Evolutionary conservation across 2,113 vertebrate species (phyloP).

Genomic region (Pongo abelii): DNA sequence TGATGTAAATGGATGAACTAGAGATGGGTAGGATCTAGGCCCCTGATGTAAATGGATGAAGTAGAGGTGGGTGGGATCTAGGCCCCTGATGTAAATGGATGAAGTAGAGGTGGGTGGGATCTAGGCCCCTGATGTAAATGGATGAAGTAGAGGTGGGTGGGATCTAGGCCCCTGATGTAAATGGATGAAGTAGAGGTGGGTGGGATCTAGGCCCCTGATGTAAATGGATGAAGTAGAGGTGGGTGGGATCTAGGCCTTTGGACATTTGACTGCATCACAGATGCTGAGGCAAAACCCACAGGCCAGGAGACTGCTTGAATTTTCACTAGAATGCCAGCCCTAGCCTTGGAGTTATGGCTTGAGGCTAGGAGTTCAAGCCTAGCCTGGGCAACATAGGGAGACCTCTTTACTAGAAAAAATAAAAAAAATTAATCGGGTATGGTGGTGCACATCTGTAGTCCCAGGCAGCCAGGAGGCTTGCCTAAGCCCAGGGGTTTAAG

Average conservation of each 20-base stretch:
- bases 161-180: neutral
- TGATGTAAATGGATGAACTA: neutral
- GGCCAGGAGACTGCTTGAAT: neutral
- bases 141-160: neutral
- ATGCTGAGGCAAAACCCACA: neutral
- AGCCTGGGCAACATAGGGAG: no score
- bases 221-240: neutral
- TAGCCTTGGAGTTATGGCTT: neutral
- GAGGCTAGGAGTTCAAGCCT: no score
- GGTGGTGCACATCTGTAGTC: no score
- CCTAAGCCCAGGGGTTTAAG: no score
- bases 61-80: neutral
- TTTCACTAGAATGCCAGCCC: neutral
- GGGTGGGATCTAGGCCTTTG: neutral
- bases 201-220: no score
- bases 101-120: neutral
- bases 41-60: neutral
- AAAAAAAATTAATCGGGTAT: no score
- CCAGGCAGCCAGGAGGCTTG: no score
- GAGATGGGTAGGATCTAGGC: neutral
- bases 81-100: neutral
- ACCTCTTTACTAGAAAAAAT: no score
- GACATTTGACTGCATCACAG: neutral
- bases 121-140: neutral
- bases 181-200: neutral